These are phyloP conservation scores for Chymomyza costata DNA, from an alignment of 1,140 invertebrate genomes.

Conservation along the genomic window DNA sequence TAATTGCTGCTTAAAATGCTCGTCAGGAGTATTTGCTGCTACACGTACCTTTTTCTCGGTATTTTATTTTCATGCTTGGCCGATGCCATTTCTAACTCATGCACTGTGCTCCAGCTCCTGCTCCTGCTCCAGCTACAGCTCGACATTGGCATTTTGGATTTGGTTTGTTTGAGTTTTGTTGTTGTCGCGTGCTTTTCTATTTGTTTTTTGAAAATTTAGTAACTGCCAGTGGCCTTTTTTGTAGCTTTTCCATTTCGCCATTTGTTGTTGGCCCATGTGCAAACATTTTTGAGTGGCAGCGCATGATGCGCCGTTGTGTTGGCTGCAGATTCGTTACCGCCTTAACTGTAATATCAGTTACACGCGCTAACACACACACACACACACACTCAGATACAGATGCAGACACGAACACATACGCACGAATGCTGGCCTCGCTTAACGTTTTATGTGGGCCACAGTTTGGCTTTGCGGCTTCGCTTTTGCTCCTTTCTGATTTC, in stretches of 20 bases:
- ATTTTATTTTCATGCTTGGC: neutral
- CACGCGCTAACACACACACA: constrained; percentile 34
- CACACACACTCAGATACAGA: constrained; percentile 15
- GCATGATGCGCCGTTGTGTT: constrained; percentile 39
- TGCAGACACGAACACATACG: constrained; percentile 24
- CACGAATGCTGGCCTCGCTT: constrained; percentile 20
- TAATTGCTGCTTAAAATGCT: constrained; percentile 74
- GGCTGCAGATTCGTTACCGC: constrained; percentile 57
- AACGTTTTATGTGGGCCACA: constrained; percentile 15
- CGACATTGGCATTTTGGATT: constrained; percentile 1
- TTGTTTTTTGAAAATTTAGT: constrained; percentile 22
- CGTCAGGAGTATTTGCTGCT: constrained; percentile 46
- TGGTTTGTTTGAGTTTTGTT: constrained; percentile 1
- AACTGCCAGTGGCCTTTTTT: constrained; percentile 51
- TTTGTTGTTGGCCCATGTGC: neutral
- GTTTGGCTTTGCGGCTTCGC: too few species aligned
- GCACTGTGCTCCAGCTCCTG: too few species aligned
- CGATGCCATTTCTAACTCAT: too few species aligned
- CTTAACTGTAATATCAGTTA: constrained; percentile 71
- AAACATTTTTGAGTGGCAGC: constrained; percentile 63
- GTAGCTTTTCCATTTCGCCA: neutral
- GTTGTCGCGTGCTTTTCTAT: constrained; percentile 6
- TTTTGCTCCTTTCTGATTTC: constrained; percentile 22
- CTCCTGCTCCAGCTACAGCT: neutral
- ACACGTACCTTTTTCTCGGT: constrained; percentile 32